phyloP scores from a whole-genome alignment of 2,797 vertebrate genomes.

The Halcyon chelicuti region DNA sequence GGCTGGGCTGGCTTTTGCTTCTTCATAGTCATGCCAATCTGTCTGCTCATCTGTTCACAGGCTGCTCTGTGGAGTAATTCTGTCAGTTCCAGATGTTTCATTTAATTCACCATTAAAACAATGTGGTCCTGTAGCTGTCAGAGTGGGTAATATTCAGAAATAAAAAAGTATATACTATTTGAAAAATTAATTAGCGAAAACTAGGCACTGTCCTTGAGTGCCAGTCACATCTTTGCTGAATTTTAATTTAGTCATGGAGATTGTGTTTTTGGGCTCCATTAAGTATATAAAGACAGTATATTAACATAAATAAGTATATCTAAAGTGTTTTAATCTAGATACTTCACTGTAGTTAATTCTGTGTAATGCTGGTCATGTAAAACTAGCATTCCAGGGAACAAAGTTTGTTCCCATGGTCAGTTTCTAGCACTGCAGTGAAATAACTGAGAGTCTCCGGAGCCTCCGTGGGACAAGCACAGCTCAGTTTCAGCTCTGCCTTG shows the following conservation, averaged over 20 bases:
- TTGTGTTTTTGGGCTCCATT: not conserved
- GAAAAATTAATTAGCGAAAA: not conserved
- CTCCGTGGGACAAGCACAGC: not conserved
- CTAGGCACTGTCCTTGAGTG: not conserved
- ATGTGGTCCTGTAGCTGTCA: not conserved
- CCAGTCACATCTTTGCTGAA: not conserved
- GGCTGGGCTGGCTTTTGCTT: not conserved
- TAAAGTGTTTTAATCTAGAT: not conserved
- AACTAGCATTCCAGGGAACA: not conserved
- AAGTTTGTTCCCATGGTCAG: not conserved
- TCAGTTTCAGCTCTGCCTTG: not conserved
- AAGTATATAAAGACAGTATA: not conserved
- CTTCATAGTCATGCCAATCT: not conserved
- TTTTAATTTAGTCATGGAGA: not conserved
- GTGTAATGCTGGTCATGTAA: not conserved
- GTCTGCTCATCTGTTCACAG: slow-evolving; percentile 11
- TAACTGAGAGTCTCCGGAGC: not conserved
- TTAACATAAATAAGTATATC: not conserved
- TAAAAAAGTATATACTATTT: not conserved
- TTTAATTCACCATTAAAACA: not conserved
- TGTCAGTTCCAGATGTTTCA: slow-evolving; percentile 38
- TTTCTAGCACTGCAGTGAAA: not conserved
- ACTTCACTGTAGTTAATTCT: not conserved
- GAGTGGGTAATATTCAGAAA: not conserved
- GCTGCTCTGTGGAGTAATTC: not conserved